These are phyloP conservation scores for Microplitis deprimator DNA, from an alignment of 2,888 invertebrate genomes.

Conservation along the genomic window DNA sequence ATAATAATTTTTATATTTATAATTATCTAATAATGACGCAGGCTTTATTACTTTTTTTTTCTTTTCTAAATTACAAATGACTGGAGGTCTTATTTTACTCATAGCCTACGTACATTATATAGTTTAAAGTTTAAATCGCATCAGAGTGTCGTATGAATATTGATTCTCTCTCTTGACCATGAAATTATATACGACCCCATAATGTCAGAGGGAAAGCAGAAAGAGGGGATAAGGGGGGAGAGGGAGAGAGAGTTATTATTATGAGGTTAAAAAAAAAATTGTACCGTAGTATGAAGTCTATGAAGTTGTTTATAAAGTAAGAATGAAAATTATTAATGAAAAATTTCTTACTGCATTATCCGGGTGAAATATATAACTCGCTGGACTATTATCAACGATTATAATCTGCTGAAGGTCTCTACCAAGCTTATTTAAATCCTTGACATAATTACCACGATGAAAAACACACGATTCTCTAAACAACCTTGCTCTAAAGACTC, in stretches of 20 bases:
- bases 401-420: constrained; percentile 96
- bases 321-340: background rate
- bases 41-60: constrained; percentile 42
- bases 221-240: background rate
- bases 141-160: constrained; percentile 23
- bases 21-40: background rate
- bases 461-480: constrained; percentile 99
- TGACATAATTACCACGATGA: constrained; percentile 99
- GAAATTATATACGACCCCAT: constrained; percentile 26
- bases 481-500: constrained; percentile 94
- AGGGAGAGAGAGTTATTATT: background rate
- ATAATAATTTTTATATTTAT: background rate
- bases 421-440: constrained; percentile 98
- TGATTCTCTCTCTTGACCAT: constrained; percentile 36
- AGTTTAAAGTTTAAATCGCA: constrained; percentile 32
- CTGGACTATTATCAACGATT: constrained; percentile 99
- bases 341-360: constrained; percentile 89
- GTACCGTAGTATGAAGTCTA: constrained; percentile 18
- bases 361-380: constrained; percentile 99
- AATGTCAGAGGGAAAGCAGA: constrained; percentile 34
- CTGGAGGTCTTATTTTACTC: constrained; percentile 18
- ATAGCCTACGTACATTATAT: background rate
- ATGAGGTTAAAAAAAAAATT: constrained; percentile 12
- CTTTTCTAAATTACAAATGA: constrained; percentile 23
- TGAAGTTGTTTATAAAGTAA: constrained; percentile 57